Base-by-base conservation (phyloP, 2,888 invertebrate species). In the Nomada ferruginata region DNA sequence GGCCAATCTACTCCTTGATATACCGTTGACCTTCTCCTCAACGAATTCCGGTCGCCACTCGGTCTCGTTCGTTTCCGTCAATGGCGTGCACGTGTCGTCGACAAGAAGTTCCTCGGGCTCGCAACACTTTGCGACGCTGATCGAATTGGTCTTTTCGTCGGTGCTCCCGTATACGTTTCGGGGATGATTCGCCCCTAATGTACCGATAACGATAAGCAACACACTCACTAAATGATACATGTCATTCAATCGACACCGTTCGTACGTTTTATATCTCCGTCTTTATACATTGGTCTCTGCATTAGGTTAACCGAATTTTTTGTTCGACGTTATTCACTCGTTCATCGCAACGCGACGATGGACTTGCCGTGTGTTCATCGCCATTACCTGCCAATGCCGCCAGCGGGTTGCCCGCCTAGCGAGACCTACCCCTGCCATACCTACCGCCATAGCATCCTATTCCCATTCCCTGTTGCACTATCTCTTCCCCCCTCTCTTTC, bases 71-170 rank as follows among this genome's bases (percentile, higher is more conserved):
- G 87, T 90, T 73, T 95, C 94, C 90, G 95, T 95, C 61, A 96
- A 95, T 90, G 95, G 94, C 90, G 95, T 95, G 92, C 97, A 97
- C 81, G 94, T 94, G 75, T 95, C 94, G 90, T 96, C 96, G 57
- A 97, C 94, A 92, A 96, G 95, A 74, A 97, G 94, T 93, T 97
- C 96, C 89, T 96, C 95, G 70, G 94, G 94, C 91, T 96, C 96
- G 93, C 97, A 97, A 92, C 97, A 97, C 95, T 97, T 97, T 91
- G 96, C 97, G 85, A 97, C 95, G 89, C 94, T 94, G 42, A 96
- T 94, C 26, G 94, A 93, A 55, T 81, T 83, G 18, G 42, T 0
- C 11, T 72, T 71, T 1, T 0, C 36, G 42, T 83, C 72, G 47
- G 73, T 71, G 20, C n/a, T 71, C 75, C 65, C 83, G 29, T n/a